Conservation (phyloP, 1,140 invertebrate species). For the Zophobas atratus region DNA sequence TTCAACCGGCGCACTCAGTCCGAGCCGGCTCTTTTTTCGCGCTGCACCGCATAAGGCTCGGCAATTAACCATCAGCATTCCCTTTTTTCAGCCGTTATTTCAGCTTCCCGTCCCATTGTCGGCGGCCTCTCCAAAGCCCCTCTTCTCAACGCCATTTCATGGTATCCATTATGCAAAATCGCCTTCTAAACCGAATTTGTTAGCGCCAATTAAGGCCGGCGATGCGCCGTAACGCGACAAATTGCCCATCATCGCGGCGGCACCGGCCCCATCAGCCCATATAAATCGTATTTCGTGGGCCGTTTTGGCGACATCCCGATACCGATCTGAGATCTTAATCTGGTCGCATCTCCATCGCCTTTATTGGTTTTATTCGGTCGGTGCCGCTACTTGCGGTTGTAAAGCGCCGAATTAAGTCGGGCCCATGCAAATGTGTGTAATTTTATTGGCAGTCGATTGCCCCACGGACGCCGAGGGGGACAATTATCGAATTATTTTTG, state of each 20-base stretch:
- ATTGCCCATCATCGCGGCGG: slow-evolving; percentile 12
- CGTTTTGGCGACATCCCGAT: slow-evolving; percentile 22
- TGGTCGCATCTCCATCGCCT: background rate
- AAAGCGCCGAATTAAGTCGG: background rate
- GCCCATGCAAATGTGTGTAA: background rate
- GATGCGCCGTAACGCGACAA: background rate
- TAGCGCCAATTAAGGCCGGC: slow-evolving; percentile 17
- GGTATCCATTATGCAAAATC: slow-evolving; percentile 35
- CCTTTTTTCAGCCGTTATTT: slow-evolving; percentile 11
- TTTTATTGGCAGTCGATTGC: slow-evolving; percentile 2
- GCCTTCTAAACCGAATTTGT: slow-evolving; percentile 32
- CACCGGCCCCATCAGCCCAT: slow-evolving; percentile 18
- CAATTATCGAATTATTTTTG: background rate
- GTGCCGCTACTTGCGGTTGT: background rate
- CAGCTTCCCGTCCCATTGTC: slow-evolving; percentile 6
- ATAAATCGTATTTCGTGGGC: slow-evolving; percentile 1
- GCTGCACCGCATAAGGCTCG: slow-evolving; percentile 15
- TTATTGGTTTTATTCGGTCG: background rate
- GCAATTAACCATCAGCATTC: slow-evolving; percentile 23
- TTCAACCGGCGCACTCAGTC: slow-evolving; percentile 1
- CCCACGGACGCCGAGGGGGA: background rate
- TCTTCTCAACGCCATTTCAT: slow-evolving; percentile 20
- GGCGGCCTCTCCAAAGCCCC: background rate
- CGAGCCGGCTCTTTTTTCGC: slow-evolving; percentile 18
- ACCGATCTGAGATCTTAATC: slow-evolving; percentile 20